Evolutionary conservation across 2,797 vertebrate genomes (phyloP).

Genomic region (Synanceia verrucosa): DNA sequence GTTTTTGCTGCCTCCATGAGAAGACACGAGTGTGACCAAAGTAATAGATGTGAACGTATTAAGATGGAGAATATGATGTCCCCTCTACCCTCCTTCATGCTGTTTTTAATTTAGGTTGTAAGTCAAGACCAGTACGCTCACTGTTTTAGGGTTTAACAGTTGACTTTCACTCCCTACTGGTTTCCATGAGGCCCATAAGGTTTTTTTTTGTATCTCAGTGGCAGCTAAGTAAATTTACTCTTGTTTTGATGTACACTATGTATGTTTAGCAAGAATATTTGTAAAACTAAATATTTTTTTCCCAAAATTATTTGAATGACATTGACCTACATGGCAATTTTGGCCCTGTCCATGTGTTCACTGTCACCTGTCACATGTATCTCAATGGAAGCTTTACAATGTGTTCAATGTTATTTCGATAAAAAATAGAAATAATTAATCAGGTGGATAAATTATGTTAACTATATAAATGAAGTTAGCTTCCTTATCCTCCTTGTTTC

Average conservation of each 20-base stretch:
- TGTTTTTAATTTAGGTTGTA: background rate
- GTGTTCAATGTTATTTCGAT: background rate
- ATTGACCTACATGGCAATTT: background rate
- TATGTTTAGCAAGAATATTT: background rate
- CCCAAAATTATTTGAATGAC: background rate
- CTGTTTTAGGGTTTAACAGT: background rate
- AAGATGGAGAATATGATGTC: background rate
- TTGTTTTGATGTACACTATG: background rate
- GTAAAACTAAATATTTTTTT: background rate
- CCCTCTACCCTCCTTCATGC: background rate
- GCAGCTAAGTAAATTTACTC: background rate
- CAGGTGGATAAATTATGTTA: background rate
- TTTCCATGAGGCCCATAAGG: background rate
- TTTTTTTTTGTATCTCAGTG: background rate
- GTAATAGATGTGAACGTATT: background rate
- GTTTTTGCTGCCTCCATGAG: background rate
- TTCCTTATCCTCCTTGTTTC: too few relatives aligned
- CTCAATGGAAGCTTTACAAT: background rate
- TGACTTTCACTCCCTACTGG: background rate
- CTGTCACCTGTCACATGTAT: conserved; percentile 14
- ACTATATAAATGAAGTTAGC: background rate
- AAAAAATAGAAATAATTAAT: background rate
- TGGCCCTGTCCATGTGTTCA: background rate
- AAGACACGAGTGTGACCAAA: background rate
- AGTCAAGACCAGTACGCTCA: background rate